These are phyloP conservation scores for Suncus etruscus DNA, from an alignment of 2,113 vertebrate genomes.

Conservation along the genomic window DNA sequence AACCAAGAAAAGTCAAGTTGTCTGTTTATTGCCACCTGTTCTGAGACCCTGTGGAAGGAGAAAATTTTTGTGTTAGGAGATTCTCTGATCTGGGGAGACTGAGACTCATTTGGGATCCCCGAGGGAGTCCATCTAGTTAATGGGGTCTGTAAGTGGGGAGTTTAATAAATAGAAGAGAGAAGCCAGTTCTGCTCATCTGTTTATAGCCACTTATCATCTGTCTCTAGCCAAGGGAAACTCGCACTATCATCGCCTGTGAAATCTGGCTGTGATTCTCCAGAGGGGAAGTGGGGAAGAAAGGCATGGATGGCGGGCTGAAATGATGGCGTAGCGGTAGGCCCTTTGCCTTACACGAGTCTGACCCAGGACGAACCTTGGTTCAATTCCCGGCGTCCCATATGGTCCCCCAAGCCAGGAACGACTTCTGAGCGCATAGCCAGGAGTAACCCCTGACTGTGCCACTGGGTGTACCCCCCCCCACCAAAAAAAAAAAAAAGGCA, in stretches of 20 bases:
- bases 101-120: not conserved
- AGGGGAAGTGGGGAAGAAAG: not conserved
- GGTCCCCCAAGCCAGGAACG: too few relatives aligned
- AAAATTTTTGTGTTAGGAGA: not conserved
- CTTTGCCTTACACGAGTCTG: too few relatives aligned
- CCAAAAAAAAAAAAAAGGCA: too few relatives aligned
- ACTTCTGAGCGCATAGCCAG: too few relatives aligned
- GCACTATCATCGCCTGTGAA: too few relatives aligned
- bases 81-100: not conserved
- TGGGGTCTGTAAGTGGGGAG: not conserved
- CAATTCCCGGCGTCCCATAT: too few relatives aligned
- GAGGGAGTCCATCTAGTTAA: not conserved
- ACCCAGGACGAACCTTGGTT: too few relatives aligned
- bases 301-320: not conserved
- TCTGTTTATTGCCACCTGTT: slow-evolving; percentile 11
- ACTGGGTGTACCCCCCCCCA: too few relatives aligned
- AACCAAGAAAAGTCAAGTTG: not conserved
- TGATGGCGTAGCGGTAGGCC: too few relatives aligned
- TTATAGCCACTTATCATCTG: not conserved
- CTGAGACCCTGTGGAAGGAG: not conserved
- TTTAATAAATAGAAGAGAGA: not conserved
- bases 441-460: too few relatives aligned
- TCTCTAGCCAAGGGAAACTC: not conserved
- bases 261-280: not conserved
- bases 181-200: not conserved